phyloP scores from a whole-genome alignment of 2,888 invertebrate genomes.

The Hymenopus coronatus region DNA sequence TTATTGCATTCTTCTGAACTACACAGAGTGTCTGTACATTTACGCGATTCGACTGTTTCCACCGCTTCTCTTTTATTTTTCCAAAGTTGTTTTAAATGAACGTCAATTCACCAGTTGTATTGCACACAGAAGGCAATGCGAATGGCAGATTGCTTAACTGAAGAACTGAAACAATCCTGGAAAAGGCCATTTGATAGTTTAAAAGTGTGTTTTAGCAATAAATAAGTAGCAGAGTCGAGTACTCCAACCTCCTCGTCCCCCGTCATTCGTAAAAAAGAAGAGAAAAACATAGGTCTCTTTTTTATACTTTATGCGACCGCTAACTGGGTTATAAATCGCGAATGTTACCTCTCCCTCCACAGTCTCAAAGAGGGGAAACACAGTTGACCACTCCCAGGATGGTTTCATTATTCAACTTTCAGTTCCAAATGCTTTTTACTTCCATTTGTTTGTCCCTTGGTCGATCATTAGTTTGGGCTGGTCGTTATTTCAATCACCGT shows the following conservation, averaged over 20 bases:
- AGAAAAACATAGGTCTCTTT: background rate
- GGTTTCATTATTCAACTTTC: constrained; percentile 8
- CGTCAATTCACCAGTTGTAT: background rate
- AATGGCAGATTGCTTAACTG: background rate
- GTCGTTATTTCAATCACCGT: background rate
- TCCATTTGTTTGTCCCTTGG: background rate
- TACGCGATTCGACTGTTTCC: too few species aligned
- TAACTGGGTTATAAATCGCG: constrained; percentile 12
- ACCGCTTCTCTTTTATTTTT: too few species aligned
- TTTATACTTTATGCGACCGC: constrained; percentile 6
- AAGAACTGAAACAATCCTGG: background rate
- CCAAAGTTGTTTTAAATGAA: background rate
- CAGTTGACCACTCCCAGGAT: background rate
- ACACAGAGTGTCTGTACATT: too few species aligned
- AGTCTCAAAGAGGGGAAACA: background rate
- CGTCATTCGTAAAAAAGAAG: background rate
- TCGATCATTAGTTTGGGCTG: background rate
- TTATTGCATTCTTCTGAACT: too few species aligned
- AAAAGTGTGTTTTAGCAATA: background rate
- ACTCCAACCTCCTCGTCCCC: background rate
- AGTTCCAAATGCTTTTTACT: constrained; percentile 7
- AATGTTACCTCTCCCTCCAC: background rate
- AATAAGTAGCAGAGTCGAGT: background rate
- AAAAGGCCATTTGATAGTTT: background rate
- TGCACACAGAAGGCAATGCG: background rate